Percentiles rank a stretch among this genome's conserved stretches.
These are phyloP conservation scores for Parazoanthus swiftii DNA, from an alignment of 92 coral and sea anemone genomes.

Conservation along the genomic window DNA sequence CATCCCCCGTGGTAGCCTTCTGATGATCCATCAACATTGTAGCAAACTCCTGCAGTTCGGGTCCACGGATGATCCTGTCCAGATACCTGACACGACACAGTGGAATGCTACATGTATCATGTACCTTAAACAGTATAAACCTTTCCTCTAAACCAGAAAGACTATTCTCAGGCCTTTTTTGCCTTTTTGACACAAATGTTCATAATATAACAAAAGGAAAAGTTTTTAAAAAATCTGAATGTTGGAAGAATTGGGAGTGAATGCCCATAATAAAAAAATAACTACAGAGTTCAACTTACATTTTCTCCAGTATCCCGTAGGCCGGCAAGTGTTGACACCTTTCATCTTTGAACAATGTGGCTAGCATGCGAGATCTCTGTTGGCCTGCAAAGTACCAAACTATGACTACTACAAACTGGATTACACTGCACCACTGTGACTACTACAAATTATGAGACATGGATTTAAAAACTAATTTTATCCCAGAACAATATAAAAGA, in stretches of 20 bases:
- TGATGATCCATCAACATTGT: conserved; percentile 92
- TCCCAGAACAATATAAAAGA: too few relatives aligned
- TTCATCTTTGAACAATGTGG: conserved; percentile 94
- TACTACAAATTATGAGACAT: too few relatives aligned
- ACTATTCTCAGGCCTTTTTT: too few relatives aligned
- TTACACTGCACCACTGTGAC: neutral
- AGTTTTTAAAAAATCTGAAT: too few relatives aligned
- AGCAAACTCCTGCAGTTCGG: conserved; percentile 93
- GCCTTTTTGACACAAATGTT: too few relatives aligned
- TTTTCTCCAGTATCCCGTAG: conserved; percentile 94
- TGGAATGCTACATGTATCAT: too few relatives aligned
- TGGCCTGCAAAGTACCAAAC: conserved; percentile 67
- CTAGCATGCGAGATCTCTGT: conserved; percentile 96
- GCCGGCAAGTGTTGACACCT: conserved; percentile 96
- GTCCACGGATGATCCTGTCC: conserved; percentile 96
- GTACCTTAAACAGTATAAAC: too few relatives aligned
- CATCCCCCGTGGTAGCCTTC: conserved; percentile 94
- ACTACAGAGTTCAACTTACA: conserved; percentile 58
- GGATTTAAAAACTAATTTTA: too few relatives aligned
- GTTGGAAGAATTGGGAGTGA: too few relatives aligned
- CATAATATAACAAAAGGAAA: too few relatives aligned
- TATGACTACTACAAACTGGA: neutral
- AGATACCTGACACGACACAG: conserved; percentile 67
- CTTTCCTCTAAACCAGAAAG: too few relatives aligned
- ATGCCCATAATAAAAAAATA: neutral